Evolutionary conservation across 37 sponge, comb jelly and placozoan genomes (phyloP), one percentile per base, ranked within the genome.

Genomic region (Sycon ciliatum): DNA sequence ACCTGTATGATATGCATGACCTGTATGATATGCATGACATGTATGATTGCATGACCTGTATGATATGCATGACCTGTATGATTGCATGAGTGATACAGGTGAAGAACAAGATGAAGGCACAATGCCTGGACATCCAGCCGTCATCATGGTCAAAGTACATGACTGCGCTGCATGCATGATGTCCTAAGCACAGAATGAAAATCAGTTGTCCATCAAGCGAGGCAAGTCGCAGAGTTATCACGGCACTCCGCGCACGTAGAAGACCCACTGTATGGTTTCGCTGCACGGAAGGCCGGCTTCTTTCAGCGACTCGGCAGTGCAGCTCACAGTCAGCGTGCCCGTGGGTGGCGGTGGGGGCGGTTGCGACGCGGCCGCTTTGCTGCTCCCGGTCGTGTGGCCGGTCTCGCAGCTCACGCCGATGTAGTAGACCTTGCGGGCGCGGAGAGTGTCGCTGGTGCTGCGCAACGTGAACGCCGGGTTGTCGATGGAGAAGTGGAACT

Each of bases 221-320:
- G n/a, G n/a, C n/a, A n/a, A n/a, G n/a, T n/a, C n/a, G n/a, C n/a
- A n/a, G n/a, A n/a, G n/a, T n/a, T n/a, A n/a, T n/a, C n/a, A n/a
- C n/a, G n/a, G n/a, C n/a, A 83, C 42, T 64, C 95, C 95, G 49
- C 82, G 90, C 40, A 95, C 79, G 68, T 95, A 95, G 77, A 76
- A 95, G 31, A 82, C 75, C 97, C 97, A 95, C 5, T 82, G 72
- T 3, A 85, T 64, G 0, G 76, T 77, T 1, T 71, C 57, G n/a
- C n/a, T n/a, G n/a, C n/a, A n/a, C 37, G 61, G 34, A n/a, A 33
- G 39, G 4, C 73, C 80, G 35, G 55, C 56, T 39, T 60, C 39
- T n/a, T 72, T 66, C 9, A 76, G 39, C 24, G 79, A 38, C 11
- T 54, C 33, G 13, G 71, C 73, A 16, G 69, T 77, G 65, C 83